Percentiles rank a stretch among this genome's conserved stretches.
Conservation (phyloP, 2,888 invertebrate species). For the Phalera bucephala region DNA sequence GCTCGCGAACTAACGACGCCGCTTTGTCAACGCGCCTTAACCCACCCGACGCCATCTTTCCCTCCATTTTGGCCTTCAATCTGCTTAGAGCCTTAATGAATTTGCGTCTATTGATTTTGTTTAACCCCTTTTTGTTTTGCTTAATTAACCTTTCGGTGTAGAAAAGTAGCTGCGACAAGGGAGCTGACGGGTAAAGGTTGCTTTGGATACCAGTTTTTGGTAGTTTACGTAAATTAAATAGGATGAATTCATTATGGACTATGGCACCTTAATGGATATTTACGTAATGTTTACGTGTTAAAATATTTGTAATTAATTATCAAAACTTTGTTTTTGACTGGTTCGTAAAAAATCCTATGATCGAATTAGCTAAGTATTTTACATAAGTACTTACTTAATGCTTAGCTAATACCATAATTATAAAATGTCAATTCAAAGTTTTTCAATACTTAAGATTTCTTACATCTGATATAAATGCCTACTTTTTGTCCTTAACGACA, state of each 20-base stretch:
- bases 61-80: constrained; percentile 80
- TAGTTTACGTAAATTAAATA: constrained; percentile 8
- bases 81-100: constrained; percentile 81
- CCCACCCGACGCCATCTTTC: constrained; percentile 72
- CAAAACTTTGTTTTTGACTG: constrained; percentile 5
- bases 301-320: no score
- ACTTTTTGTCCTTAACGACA: no score
- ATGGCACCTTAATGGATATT: constrained; percentile 11
- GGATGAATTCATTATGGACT: constrained; percentile 8
- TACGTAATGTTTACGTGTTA: no score
- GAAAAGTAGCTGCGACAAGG: constrained; percentile 58
- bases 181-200: constrained; percentile 37
- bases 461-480: no score
- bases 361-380: no score
- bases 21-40: constrained; percentile 82
- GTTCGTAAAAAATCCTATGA: no score
- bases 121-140: constrained; percentile 82
- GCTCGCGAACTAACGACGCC: constrained; percentile 80
- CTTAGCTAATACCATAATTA: no score
- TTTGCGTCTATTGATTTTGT: constrained; percentile 82
- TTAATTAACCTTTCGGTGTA: constrained; percentile 81
- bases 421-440: no score
- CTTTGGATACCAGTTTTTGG: constrained; percentile 36
- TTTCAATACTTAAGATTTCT: no score
- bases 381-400: no score